These are phyloP conservation scores for Dasysyrphus tricinctus DNA, from an alignment of 2,888 invertebrate species.

Conservation along the genomic window DNA sequence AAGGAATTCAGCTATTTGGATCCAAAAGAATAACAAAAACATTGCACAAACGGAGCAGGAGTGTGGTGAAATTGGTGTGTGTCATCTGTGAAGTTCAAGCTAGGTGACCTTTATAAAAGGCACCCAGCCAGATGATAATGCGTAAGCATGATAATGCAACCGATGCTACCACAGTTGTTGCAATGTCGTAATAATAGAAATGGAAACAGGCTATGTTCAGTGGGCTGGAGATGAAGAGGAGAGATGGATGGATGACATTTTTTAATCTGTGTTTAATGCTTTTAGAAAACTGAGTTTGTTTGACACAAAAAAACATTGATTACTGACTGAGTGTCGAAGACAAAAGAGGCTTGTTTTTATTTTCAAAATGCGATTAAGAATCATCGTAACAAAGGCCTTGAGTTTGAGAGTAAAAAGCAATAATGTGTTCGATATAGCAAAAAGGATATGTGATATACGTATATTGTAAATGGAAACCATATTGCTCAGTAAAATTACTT, in stretches of 20 bases:
- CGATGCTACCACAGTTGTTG: constrained; percentile 29
- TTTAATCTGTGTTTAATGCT: constrained; percentile 34
- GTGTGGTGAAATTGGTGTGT: constrained; percentile 51
- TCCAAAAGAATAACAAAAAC: not conserved
- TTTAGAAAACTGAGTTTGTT: constrained; percentile 15
- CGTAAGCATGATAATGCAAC: constrained; percentile 64
- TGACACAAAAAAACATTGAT: constrained; percentile 1
- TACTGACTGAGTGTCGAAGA: not conserved
- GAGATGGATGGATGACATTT: not conserved
- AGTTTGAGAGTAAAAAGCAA: not conserved
- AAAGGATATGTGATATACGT: not conserved
- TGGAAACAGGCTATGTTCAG: constrained; percentile 1
- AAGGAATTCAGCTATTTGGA: constrained; percentile 60
- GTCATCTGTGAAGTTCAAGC: constrained; percentile 56
- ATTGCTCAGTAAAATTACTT: too few species aligned
- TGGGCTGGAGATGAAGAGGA: not conserved
- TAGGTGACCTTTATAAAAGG: constrained; percentile 62
- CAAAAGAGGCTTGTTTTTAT: not conserved
- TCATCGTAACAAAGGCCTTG: not conserved
- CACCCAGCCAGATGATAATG: constrained; percentile 67
- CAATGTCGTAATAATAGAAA: constrained; percentile 56
- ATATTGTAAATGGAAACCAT: not conserved
- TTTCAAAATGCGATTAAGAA: not conserved
- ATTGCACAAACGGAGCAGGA: constrained; percentile 14
- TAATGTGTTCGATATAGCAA: not conserved